Evolutionary conservation across 1,140 invertebrate genomes (phyloP).

Genomic region (Drosophila simulans): DNA sequence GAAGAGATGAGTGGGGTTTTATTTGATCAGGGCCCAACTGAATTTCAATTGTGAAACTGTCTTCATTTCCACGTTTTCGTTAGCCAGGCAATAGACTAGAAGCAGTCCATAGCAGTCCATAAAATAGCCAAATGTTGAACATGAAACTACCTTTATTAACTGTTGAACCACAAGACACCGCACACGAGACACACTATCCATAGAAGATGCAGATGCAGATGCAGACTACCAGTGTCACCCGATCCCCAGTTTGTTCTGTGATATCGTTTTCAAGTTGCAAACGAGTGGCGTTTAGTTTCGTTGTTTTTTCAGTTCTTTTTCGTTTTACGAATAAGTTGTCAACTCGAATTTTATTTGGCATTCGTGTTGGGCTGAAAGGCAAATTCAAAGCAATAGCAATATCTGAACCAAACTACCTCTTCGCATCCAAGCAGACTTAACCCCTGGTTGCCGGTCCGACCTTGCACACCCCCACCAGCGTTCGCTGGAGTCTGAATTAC

Average conservation of each 20-base stretch:
- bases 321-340: slow-evolving; percentile 35
- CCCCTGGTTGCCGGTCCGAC: not conserved
- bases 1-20: slow-evolving; percentile 33
- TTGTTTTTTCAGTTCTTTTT: slow-evolving; percentile 44
- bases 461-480: slow-evolving; percentile 31
- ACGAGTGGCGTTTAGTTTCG: slow-evolving; percentile 33
- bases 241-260: slow-evolving; percentile 79
- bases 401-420: slow-evolving; percentile 44
- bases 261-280: slow-evolving; percentile 68
- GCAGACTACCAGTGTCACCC: slow-evolving; percentile 1
- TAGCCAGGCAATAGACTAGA: slow-evolving; percentile 36
- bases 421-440: slow-evolving; percentile 10
- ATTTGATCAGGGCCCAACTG: slow-evolving; percentile 40
- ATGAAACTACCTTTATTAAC: slow-evolving; percentile 31
- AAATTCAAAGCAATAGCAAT: slow-evolving; percentile 33
- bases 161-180: slow-evolving; percentile 22
- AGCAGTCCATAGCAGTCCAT: slow-evolving; percentile 15
- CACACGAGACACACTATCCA: slow-evolving; percentile 7
- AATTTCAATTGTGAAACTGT: slow-evolving; percentile 33
- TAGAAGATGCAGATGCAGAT: too few relatives aligned
- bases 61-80: slow-evolving; percentile 34
- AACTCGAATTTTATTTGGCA: slow-evolving; percentile 40
- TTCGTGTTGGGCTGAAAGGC: slow-evolving; percentile 19
- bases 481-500: slow-evolving; percentile 83
- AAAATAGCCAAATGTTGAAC: slow-evolving; percentile 50